A percentile compares a stretch with the other conserved stretches of the same genome.
Evolutionary conservation across 2,888 invertebrate species (phyloP).

Genomic region (Nomada hirtipes): DNA sequence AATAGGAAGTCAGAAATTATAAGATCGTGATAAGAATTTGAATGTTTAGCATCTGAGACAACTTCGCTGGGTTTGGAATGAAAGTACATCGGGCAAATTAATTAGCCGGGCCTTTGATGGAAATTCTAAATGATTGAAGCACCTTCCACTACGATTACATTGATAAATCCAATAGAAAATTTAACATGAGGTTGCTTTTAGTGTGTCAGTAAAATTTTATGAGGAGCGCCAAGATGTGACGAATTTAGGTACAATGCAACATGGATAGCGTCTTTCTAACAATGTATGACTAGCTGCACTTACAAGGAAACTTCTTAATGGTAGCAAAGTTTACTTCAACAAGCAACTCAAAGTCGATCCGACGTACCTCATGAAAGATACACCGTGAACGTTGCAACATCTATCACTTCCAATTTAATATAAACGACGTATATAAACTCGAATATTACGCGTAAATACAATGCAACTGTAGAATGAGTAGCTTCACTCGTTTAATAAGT

Average conservation of each 20-base stretch:
- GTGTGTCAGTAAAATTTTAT: background rate
- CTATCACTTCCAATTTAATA: slow-evolving; percentile 6
- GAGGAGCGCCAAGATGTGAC: background rate
- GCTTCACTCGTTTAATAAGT: background rate
- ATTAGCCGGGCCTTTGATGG: no score
- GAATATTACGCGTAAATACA: background rate
- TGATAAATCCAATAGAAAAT: no score
- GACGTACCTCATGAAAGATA: slow-evolving; percentile 43
- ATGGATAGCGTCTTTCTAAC: slow-evolving; percentile 40
- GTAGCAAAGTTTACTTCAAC: slow-evolving; percentile 39
- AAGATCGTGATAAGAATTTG: no score
- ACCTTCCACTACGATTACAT: background rate
- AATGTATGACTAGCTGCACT: slow-evolving; percentile 56
- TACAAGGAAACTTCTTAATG: slow-evolving; percentile 52
- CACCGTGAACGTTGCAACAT: slow-evolving; percentile 18
- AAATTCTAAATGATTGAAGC: no score
- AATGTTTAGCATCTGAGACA: no score
- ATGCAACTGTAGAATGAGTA: background rate
- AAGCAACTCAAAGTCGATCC: slow-evolving; percentile 45
- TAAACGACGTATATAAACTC: slow-evolving; percentile 11
- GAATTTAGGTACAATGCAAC: background rate
- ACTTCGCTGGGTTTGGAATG: no score
- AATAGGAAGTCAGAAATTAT: no score
- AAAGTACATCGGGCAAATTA: no score
- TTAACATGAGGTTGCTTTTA: background rate